Evolutionary conservation across 2,797 vertebrate genomes (phyloP), one percentile per base, ranked within the genome.

Genomic region (Capromys pilorides): DNA sequence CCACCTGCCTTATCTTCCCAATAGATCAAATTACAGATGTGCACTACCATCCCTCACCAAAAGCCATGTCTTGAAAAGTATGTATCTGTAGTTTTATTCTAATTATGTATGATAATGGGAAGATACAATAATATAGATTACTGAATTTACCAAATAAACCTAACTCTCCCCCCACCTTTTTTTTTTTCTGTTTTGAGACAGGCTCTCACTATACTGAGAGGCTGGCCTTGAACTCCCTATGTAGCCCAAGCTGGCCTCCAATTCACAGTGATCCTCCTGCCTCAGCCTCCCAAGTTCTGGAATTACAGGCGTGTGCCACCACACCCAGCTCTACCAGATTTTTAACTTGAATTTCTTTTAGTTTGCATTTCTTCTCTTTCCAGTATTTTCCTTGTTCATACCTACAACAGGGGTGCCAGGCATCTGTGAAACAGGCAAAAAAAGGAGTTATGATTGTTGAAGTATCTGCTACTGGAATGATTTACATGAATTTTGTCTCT

Each of bases 401-500:
- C 51, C 22, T 80, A 8, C 88, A 49, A 49, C 69, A 4, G 41
- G 19, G 10, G 49, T 90, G 10, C 33, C n/a, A 90, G 18, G 4
- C 57, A 39, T 88, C 88, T 96, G 24, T 94, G 71, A 94, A 87
- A 85, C 87, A 26, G 64, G 26, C 83, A 94, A 87, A 22, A 82
- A 91, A 90, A 90, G n/a, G 51, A 13, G n/a, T 36, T 82, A 0
- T 85, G 75, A 90, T 69, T 61, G 0, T 86, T 73, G 31, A 62
- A 64, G 14, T 88, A 1, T 86, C 77, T 88, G 61, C 78, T 69
- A 51, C 5, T 94, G 51, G 57, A 88, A 86, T 93, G 64, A 64
- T 54, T 95, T 95, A 28, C 80, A 18, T 87, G 18, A 78, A 87
- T 96, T 96, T 80, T 83, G 2, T 95, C 41, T 54, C 57, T 94